Percentiles rank a stretch among this genome's conserved stretches.
Conservation (phyloP, 2,797 vertebrate genomes). For the Muscicapa striata region DNA sequence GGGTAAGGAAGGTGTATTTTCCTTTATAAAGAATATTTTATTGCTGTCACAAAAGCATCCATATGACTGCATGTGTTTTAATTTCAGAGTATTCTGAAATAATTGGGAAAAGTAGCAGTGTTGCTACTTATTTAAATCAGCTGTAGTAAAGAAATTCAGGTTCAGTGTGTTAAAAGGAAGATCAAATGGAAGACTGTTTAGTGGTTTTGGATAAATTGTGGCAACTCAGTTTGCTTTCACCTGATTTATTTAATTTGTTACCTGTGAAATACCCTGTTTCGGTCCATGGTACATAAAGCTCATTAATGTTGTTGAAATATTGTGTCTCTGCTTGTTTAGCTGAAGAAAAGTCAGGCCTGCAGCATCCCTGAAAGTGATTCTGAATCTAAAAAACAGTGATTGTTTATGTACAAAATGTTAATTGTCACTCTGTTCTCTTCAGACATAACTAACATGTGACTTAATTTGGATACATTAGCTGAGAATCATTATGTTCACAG, state of each 20-base stretch:
- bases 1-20: background rate
- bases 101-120: background rate
- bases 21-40: background rate
- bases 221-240: background rate
- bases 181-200: background rate
- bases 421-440: background rate
- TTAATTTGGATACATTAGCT: slow-evolving; percentile 8
- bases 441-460: slow-evolving; percentile 1
- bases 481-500: background rate
- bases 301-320: background rate
- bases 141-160: background rate
- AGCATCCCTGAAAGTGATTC: background rate
- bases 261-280: background rate
- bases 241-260: background rate
- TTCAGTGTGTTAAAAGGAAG: background rate
- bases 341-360: background rate
- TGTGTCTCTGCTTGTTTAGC: background rate
- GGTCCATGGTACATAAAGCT: background rate
- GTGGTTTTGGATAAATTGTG: background rate
- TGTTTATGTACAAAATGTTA: slow-evolving; percentile 21
- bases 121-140: background rate
- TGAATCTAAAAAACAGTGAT: background rate
- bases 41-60: background rate
- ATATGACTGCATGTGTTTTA: background rate
- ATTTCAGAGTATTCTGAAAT: background rate